phyloP scores from a whole-genome alignment of 1,140 invertebrate genomes.

The Parapsyche elsis region DNA sequence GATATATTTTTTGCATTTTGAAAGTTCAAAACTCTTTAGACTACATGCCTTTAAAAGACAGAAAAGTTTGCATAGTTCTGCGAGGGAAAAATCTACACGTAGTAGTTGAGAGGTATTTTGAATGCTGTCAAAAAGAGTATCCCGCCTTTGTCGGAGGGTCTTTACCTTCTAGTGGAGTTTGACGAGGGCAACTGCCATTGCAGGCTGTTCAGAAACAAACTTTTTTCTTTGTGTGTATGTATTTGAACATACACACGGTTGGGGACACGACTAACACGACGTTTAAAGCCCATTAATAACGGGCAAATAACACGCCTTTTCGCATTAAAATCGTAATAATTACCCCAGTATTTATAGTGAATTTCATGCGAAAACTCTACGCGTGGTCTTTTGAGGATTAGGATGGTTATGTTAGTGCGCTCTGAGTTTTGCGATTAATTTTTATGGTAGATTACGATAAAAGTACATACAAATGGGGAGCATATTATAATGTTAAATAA shows the following conservation, averaged over 20 bases:
- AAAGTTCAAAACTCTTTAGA: too few relatives aligned
- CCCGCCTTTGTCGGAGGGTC: constrained; percentile 12
- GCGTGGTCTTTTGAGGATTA: too few relatives aligned
- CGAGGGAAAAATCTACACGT: background rate
- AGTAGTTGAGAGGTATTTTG: background rate
- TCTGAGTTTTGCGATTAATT: too few relatives aligned
- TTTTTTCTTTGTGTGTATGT: constrained; percentile 14
- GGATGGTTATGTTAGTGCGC: too few relatives aligned
- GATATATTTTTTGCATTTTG: too few relatives aligned
- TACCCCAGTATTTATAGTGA: background rate
- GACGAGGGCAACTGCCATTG: constrained; percentile 32
- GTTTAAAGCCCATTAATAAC: constrained; percentile 2
- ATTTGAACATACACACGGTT: background rate
- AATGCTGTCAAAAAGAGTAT: constrained; percentile 18
- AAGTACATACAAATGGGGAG: too few relatives aligned
- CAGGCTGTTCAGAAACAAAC: constrained; percentile 26
- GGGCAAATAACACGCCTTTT: background rate
- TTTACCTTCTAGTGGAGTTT: constrained; percentile 14
- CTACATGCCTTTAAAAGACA: background rate
- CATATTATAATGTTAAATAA: too few relatives aligned
- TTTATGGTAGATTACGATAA: too few relatives aligned
- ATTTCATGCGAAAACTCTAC: too few relatives aligned
- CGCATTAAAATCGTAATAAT: background rate
- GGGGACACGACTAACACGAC: background rate
- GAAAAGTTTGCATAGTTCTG: background rate